Percentiles rank a stretch among this genome's conserved stretches.
phyloP scores from a whole-genome alignment of 2,888 invertebrate genomes.

The Chrysopilus asiliformis region DNA sequence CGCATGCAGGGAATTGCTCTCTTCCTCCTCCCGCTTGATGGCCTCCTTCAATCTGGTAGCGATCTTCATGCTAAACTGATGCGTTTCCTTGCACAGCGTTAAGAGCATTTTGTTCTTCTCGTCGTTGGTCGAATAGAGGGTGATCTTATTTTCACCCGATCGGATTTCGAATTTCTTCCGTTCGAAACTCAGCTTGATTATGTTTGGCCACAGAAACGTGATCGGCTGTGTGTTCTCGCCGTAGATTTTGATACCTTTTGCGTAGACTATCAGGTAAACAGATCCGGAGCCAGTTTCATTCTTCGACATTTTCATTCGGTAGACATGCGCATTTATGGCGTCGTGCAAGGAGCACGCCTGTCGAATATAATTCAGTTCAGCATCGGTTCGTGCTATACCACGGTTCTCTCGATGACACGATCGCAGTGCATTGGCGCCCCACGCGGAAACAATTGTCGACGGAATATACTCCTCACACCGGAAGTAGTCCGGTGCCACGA shows the following conservation, averaged over 20 bases:
- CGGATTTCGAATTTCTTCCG: conserved; percentile 95
- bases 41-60: conserved; percentile 74
- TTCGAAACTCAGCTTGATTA: conserved; percentile 90
- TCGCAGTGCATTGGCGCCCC: conserved; percentile 43
- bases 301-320: conserved; percentile 66
- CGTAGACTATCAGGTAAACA: conserved; percentile 82
- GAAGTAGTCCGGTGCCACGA: conserved; percentile 44
- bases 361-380: conserved; percentile 76
- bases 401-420: conserved; percentile 71
- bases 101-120: conserved; percentile 86
- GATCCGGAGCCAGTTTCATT: conserved; percentile 61
- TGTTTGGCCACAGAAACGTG: conserved; percentile 89
- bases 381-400: conserved; percentile 64
- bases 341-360: conserved; percentile 74
- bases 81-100: conserved; percentile 78
- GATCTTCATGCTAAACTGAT: conserved; percentile 91
- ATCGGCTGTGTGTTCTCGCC: conserved; percentile 55
- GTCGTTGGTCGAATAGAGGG: conserved; percentile 82
- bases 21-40: conserved; percentile 70
- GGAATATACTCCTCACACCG: conserved; percentile 80
- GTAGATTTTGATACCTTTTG: conserved; percentile 81
- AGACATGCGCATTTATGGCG: conserved; percentile 80
- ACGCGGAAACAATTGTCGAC: conserved; percentile 43
- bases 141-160: conserved; percentile 75
- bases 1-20: conserved; percentile 48